Evolutionary conservation across 2,888 invertebrate species (phyloP).

Genomic region (Lampropteryx suffumata): DNA sequence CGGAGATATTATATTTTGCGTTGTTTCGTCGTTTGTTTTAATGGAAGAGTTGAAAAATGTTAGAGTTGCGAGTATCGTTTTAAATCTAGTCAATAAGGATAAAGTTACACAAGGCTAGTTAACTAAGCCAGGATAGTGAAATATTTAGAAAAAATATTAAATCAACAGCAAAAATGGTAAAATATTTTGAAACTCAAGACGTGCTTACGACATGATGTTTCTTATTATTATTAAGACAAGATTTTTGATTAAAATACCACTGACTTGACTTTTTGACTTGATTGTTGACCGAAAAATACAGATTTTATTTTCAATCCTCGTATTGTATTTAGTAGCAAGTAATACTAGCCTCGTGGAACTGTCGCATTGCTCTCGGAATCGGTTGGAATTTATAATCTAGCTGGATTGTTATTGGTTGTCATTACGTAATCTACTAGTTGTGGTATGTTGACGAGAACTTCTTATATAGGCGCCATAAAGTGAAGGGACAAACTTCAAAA

Average conservation of each 20-base stretch:
- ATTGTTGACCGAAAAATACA: no score
- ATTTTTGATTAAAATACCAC: no score
- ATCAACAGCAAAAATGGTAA: no score
- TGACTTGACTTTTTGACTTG: no score
- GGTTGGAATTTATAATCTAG: slow-evolving; percentile 14
- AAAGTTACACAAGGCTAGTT: neutral
- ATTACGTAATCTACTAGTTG: slow-evolving; percentile 7
- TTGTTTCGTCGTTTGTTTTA: slow-evolving; percentile 20
- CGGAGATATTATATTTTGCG: slow-evolving; percentile 23
- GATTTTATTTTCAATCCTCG: no score
- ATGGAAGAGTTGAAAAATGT: no score
- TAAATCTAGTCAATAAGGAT: neutral
- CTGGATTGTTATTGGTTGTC: slow-evolving; percentile 11
- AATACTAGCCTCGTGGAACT: no score
- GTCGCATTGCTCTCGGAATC: neutral
- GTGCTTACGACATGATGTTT: no score
- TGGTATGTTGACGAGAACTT: slow-evolving; percentile 13
- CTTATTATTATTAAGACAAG: no score
- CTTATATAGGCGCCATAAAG: slow-evolving; percentile 12
- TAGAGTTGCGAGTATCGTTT: neutral
- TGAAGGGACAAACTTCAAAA: slow-evolving; percentile 20
- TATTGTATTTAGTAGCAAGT: no score
- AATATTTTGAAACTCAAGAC: no score
- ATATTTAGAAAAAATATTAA: no score
- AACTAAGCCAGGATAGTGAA: neutral